A percentile compares a stretch with the other conserved stretches of the same genome.
Conservation (phyloP, 2,797 vertebrate genomes). For the Sebastes matsubarae region DNA sequence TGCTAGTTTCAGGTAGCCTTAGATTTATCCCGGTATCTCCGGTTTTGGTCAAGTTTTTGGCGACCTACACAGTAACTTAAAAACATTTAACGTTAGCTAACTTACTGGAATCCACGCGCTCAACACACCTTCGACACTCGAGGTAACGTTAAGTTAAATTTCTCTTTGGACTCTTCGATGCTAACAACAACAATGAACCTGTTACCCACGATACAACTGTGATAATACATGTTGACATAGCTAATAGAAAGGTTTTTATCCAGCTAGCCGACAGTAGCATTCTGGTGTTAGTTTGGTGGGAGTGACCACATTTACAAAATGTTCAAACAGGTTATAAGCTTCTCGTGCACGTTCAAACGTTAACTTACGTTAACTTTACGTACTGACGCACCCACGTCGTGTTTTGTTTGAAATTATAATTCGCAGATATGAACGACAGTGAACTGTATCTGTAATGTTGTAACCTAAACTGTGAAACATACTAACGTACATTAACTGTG, state of each 20-base stretch:
- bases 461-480: not conserved
- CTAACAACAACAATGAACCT: not conserved
- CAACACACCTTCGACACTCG: not conserved
- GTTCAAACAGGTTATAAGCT: not conserved
- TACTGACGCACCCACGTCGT: not conserved
- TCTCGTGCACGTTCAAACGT: not conserved
- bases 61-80: rapidly evolving
- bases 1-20: not conserved
- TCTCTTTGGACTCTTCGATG: not conserved
- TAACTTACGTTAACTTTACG: not conserved
- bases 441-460: not conserved
- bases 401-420: not conserved
- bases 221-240: not conserved
- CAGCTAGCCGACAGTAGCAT: not conserved
- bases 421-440: not conserved
- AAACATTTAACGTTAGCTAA: not conserved
- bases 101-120: not conserved
- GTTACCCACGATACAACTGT: not conserved
- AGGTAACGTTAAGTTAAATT: slow-evolving; percentile 32
- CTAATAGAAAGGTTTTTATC: not conserved
- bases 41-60: not conserved
- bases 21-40: rapidly evolving
- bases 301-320: not conserved
- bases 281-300: not conserved
- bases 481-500: not conserved